Evolutionary conservation across 2,797 vertebrate genomes (phyloP), one percentile per base, ranked within the genome.

Genomic region (Pyrocephalus nanus): DNA sequence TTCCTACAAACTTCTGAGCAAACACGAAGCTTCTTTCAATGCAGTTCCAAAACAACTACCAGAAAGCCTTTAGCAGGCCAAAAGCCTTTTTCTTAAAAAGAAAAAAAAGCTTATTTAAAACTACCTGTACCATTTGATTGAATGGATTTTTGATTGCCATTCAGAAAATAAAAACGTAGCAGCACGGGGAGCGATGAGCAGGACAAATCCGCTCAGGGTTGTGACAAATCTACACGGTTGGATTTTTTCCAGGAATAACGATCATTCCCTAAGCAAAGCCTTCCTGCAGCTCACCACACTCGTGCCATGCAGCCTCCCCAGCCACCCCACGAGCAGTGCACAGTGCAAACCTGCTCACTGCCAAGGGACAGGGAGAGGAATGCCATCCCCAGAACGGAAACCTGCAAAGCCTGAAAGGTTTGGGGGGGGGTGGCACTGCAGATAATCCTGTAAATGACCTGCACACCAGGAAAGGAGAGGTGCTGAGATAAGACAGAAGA

Each of bases 161-260:
- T 67, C 0, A 1, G 53, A 86, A 89, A 89, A 48, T 15, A 42
- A 82, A 86, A 73, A 25, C 19, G 21, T 1, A 73, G 30, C 21
- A 58, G 36, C 30, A 8, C 10, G 8, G 21, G 36, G 18, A 79
- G 32, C 0, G 26, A 51, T 27, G 42, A 66, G 9, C 13, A 25
- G n/a, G 13, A 29, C 4, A 47, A 57, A 72, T 21, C 69, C 21
- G 3, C 18, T 62, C 74, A 25, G 2, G 0, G 12, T 0, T 23
- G 15, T 6, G 40, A 40, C 40, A 15, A 40, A 40, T 40, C 25
- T 62, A 16, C 1, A 6, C 1, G 4, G 25, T 4, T 67, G 78
- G 32, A 7, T 34, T 74, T 91, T 43, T 62, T 66, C 74, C 43
- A 50, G 34, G 61, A 74, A 34, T 27, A 51, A 38, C 2, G 1